These are phyloP conservation scores for Strix uralensis DNA, from an alignment of 2,113 vertebrate genomes.

Conservation along the genomic window DNA sequence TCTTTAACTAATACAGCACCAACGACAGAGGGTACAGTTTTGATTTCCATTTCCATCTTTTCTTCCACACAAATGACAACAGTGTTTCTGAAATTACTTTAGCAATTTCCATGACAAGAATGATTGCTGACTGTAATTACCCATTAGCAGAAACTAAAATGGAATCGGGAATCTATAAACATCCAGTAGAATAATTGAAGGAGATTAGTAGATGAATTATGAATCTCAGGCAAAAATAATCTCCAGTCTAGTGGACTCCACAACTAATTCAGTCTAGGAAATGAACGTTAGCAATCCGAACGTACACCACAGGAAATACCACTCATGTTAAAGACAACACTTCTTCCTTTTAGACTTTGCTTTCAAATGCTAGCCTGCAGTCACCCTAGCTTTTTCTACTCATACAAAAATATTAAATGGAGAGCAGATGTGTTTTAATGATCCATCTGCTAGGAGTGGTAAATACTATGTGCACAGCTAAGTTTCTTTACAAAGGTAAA, in stretches of 20 bases:
- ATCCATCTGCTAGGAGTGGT: neutral
- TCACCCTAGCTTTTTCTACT: neutral
- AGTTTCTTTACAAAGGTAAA: neutral
- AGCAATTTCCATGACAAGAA: neutral
- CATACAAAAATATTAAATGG: neutral
- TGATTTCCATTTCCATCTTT: neutral
- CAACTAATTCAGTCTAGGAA: conserved; percentile 7
- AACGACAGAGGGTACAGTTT: neutral
- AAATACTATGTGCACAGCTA: neutral
- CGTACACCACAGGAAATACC: neutral
- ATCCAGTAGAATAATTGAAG: conserved; percentile 25
- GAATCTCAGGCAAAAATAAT: conserved; percentile 18
- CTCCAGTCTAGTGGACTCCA: neutral
- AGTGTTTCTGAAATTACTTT: conserved; percentile 1
- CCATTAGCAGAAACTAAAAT: conserved; percentile 39
- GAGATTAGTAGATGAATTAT: neutral
- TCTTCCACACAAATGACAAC: neutral
- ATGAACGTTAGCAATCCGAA: neutral
- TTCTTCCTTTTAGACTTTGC: neutral
- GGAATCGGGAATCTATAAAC: conserved; percentile 2
- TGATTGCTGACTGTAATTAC: conserved; percentile 21
- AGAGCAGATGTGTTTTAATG: neutral
- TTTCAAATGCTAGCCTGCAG: neutral
- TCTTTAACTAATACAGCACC: neutral
- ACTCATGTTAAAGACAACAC: neutral